Conservation (phyloP, 1,140 invertebrate species). For the Hesperophylax magnus region DNA sequence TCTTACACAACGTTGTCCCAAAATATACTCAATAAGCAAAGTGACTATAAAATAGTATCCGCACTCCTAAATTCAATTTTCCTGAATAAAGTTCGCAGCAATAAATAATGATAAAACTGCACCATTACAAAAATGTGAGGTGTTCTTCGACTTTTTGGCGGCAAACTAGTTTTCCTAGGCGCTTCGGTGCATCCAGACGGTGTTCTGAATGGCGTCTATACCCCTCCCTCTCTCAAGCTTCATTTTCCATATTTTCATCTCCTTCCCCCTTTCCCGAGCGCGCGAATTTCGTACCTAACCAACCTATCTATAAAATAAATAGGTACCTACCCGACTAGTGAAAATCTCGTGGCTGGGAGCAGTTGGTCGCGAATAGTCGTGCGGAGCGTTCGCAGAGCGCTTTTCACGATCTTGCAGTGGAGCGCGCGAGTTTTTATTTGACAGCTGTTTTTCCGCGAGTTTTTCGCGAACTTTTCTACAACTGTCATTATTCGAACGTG, state of each 20-base stretch:
- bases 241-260: slow-evolving; percentile 1
- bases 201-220: slow-evolving; percentile 26
- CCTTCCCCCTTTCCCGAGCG: background rate
- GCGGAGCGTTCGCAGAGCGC: background rate
- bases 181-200: background rate
- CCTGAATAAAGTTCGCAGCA: too few relatives aligned
- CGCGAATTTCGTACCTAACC: background rate
- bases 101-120: background rate
- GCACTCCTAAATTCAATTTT: too few relatives aligned
- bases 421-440: background rate
- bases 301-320: too few relatives aligned
- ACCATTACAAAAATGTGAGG: background rate
- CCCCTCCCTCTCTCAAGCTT: background rate
- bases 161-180: background rate
- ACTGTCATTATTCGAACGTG: too few relatives aligned
- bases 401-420: background rate
- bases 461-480: too few relatives aligned
- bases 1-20: too few relatives aligned
- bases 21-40: too few relatives aligned
- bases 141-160: slow-evolving; percentile 2
- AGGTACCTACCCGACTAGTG: background rate
- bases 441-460: too few relatives aligned
- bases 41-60: too few relatives aligned
- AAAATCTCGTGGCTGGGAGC: background rate
- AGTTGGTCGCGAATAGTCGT: slow-evolving; percentile 5